phyloP scores from a whole-genome alignment of 2,113 vertebrate genomes.

The Galemys pyrenaicus region DNA sequence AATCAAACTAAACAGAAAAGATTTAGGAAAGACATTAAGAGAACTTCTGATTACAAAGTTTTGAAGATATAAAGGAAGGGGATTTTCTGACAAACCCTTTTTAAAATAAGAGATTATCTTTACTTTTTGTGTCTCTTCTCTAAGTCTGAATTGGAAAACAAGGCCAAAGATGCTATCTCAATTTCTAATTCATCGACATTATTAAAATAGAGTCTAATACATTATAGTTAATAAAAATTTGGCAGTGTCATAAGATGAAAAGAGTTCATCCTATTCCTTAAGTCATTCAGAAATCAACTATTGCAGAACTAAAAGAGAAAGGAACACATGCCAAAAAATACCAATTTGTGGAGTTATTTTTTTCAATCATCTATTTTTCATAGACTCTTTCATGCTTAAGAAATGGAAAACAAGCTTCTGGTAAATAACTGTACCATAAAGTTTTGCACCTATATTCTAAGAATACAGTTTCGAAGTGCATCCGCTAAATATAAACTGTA shows the following conservation, averaged over 20 bases:
- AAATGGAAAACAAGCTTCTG: slow-evolving; percentile 22
- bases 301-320: not conserved
- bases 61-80: not conserved
- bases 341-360: slow-evolving; percentile 33
- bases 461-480: slow-evolving; percentile 35
- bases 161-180: not conserved
- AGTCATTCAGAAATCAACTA: slow-evolving; percentile 19
- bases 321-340: not conserved
- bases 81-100: not conserved
- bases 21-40: not conserved
- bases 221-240: slow-evolving; percentile 53
- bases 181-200: not conserved
- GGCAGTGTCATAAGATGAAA: slow-evolving; percentile 19
- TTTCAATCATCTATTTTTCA: slow-evolving; percentile 25
- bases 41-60: not conserved
- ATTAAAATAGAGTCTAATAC: not conserved
- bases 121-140: not conserved
- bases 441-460: not conserved
- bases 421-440: slow-evolving; percentile 13
- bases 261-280: not conserved
- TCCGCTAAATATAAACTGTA: slow-evolving; percentile 40
- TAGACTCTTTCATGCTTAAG: not conserved
- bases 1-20: slow-evolving; percentile 24
- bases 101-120: not conserved
- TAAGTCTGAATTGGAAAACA: not conserved